Conservation (phyloP, 2,797 vertebrate species). For the Buphagus erythrorhynchus region DNA sequence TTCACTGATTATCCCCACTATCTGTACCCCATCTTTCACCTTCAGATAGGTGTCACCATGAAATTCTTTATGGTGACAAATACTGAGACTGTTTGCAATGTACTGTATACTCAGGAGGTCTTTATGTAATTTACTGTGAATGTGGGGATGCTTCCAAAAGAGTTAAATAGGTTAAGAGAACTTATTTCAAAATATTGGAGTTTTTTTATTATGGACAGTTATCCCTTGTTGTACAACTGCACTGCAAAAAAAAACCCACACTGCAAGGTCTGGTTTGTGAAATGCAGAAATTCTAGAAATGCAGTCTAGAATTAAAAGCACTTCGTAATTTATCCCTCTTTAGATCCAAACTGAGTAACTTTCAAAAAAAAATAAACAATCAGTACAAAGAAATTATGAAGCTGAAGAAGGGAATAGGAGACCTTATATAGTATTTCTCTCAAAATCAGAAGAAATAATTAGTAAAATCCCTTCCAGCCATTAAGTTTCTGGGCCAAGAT, state of each 20-base stretch:
- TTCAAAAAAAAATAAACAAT: neutral
- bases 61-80: neutral
- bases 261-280: neutral
- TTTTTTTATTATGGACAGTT: neutral
- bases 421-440: neutral
- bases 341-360: neutral
- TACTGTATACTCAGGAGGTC: neutral
- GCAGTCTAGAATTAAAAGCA: neutral
- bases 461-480: neutral
- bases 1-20: neutral
- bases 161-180: neutral
- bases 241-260: neutral
- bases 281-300: neutral
- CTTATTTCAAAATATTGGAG: neutral
- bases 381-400: neutral
- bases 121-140: neutral
- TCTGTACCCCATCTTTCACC: neutral
- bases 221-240: neutral
- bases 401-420: neutral
- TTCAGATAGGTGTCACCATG: neutral
- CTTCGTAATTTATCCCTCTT: neutral
- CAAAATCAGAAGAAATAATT: neutral
- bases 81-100: neutral
- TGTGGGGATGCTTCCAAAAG: neutral
- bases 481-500: neutral